A percentile compares a stretch with the other conserved stretches of the same genome.
These are phyloP conservation scores for Orthosia gothica DNA, from an alignment of 2,888 invertebrate species.

Conservation along the genomic window DNA sequence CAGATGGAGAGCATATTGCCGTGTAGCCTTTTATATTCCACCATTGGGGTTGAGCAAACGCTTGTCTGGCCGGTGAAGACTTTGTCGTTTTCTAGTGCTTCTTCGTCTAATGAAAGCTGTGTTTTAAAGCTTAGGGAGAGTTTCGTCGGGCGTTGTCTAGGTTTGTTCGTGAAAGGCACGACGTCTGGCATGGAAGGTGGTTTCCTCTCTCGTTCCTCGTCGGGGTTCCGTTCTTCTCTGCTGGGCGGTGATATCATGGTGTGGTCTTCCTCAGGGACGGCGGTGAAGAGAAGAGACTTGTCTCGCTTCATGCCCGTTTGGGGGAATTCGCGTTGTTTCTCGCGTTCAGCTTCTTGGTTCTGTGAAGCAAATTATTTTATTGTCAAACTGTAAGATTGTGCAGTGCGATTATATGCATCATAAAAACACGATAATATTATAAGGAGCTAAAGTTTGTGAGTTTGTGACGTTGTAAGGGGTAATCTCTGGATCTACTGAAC, in stretches of 20 bases:
- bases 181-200: conserved; percentile 87
- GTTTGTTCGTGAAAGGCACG: conserved; percentile 89
- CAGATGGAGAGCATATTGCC: conserved; percentile 95
- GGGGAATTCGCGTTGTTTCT: conserved; percentile 89
- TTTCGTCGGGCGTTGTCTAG: conserved; percentile 90
- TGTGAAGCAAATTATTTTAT: conserved; percentile 64
- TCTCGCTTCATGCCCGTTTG: conserved; percentile 94
- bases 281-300: conserved; percentile 95
- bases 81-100: conserved; percentile 89
- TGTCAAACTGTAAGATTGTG: not conserved
- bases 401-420: not conserved
- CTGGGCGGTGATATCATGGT: conserved; percentile 88
- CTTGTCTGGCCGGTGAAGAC: conserved; percentile 94
- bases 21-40: conserved; percentile 94
- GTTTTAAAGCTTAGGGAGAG: conserved; percentile 91
- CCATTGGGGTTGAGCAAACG: conserved; percentile 95
- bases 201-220: conserved; percentile 75
- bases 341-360: conserved; percentile 87
- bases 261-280: conserved; percentile 95
- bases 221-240: conserved; percentile 73
- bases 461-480: too few species aligned
- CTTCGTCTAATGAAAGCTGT: conserved; percentile 91
- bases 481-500: too few species aligned
- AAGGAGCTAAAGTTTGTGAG: too few species aligned
- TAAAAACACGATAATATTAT: too few species aligned